Conservation (phyloP, 2,888 invertebrate species). For the Stenodema calcarata region DNA sequence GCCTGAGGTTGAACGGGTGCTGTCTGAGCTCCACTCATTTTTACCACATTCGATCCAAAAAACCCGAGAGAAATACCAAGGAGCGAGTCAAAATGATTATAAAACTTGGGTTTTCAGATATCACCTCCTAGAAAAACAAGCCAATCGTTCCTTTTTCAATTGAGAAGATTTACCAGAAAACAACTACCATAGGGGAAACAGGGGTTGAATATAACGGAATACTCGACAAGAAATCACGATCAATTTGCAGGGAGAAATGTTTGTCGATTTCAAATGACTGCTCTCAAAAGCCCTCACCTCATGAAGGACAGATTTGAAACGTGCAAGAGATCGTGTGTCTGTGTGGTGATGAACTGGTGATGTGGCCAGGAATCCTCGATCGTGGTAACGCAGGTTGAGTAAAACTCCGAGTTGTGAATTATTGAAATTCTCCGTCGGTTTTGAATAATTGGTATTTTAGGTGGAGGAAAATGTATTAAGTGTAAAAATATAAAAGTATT, state of each 20-base stretch:
- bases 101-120: not conserved
- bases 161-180: not conserved
- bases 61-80: not conserved
- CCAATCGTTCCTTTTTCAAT: not conserved
- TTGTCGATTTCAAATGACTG: not conserved
- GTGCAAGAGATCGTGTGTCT: constrained; percentile 4
- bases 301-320: constrained; percentile 40
- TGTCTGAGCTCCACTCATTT: constrained; percentile 52
- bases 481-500: too few relatives aligned
- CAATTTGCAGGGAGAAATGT: not conserved
- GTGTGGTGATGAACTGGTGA: constrained; percentile 36
- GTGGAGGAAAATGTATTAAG: too few relatives aligned
- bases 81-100: not conserved
- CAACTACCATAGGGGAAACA: too few relatives aligned
- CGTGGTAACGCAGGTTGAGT: not conserved
- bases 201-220: not conserved
- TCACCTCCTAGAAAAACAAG: not conserved
- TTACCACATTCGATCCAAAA: constrained; percentile 39
- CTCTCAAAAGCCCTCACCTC: constrained; percentile 28
- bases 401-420: not conserved
- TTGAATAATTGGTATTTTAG: too few relatives aligned
- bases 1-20: constrained; percentile 47
- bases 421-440: not conserved
- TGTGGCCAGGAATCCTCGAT: constrained; percentile 45
- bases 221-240: not conserved